Evolutionary conservation across 2,113 vertebrate genomes (phyloP).

Genomic region (Pseudolaguvia tuberculata): DNA sequence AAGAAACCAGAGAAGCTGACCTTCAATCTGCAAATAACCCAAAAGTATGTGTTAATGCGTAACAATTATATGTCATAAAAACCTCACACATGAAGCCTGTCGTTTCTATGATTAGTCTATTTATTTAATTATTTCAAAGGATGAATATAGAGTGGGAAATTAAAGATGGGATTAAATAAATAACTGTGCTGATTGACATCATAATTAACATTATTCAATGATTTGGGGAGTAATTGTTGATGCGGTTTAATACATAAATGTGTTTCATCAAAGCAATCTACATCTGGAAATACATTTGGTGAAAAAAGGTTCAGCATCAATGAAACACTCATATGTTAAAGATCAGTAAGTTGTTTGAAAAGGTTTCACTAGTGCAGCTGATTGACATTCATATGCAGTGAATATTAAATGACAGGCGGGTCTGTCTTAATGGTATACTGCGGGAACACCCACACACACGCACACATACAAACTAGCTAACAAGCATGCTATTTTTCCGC

Average conservation of each 20-base stretch:
- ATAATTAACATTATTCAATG: constrained; percentile 11
- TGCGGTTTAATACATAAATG: constrained; percentile 14
- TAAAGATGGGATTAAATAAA: neutral
- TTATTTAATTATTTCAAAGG: constrained; percentile 19
- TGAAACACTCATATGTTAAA: constrained; percentile 29
- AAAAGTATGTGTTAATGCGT: constrained; percentile 11
- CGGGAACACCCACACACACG: constrained; percentile 1
- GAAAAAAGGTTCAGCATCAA: constrained; percentile 4
- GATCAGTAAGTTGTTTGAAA: constrained; percentile 9
- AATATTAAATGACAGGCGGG: constrained; percentile 11
- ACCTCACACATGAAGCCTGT: neutral
- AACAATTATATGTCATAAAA: constrained; percentile 23
- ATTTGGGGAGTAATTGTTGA: neutral
- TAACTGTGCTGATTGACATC: constrained; percentile 13
- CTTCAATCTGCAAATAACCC: neutral
- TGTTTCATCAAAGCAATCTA: constrained; percentile 10
- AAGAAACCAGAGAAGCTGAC: constrained; percentile 4
- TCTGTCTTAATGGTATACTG: neutral
- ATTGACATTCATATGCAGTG: constrained; percentile 6
- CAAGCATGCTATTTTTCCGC: constrained; percentile 27
- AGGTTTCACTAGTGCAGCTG: constrained; percentile 8
- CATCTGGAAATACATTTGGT: constrained; percentile 6
- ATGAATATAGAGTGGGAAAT: neutral
- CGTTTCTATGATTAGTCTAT: neutral
- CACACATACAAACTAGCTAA: constrained; percentile 21